Conservation (phyloP, 2,888 invertebrate genomes). For the Anodontia alba region DNA sequence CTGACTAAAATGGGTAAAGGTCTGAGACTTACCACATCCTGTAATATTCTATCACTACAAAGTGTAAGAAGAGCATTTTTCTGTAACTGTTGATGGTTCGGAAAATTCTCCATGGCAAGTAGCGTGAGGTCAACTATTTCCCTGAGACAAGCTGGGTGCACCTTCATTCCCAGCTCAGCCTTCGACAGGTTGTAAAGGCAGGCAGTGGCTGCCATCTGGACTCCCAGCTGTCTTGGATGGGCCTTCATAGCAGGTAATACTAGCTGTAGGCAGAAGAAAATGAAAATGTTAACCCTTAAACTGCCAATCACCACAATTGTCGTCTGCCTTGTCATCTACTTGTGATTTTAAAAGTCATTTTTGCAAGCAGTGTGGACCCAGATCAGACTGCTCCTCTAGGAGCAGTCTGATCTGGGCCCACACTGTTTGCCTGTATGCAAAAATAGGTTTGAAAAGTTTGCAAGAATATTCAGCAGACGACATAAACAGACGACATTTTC, state of each 20-base stretch:
- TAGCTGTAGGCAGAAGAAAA: slow-evolving; percentile 74
- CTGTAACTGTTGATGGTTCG: slow-evolving; percentile 89
- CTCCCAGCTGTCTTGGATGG: slow-evolving; percentile 86
- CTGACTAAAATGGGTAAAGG: too few species aligned
- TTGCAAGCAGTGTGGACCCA: too few species aligned
- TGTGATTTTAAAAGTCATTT: too few species aligned
- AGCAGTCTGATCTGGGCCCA: too few species aligned
- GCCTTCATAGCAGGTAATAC: slow-evolving; percentile 84
- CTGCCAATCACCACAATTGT: too few species aligned
- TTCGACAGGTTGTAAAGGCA: slow-evolving; percentile 91
- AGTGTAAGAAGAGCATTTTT: slow-evolving; percentile 90
- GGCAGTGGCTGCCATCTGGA: slow-evolving; percentile 91
- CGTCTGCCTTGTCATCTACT: too few species aligned
- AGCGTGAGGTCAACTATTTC: slow-evolving; percentile 89
- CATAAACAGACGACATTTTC: too few species aligned
- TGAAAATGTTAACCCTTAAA: too few species aligned
- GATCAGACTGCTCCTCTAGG: too few species aligned
- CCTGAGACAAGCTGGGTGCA: slow-evolving; percentile 88
- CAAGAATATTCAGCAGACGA: too few species aligned
- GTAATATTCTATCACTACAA: slow-evolving; percentile 91
- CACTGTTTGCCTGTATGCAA: too few species aligned
- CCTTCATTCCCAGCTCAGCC: slow-evolving; percentile 88
- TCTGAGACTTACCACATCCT: slow-evolving; percentile 88
- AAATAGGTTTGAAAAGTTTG: too few species aligned
- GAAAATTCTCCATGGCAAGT: slow-evolving; percentile 89